Conservation (phyloP, 2,888 invertebrate species). For the Drosophila colorata region DNA sequence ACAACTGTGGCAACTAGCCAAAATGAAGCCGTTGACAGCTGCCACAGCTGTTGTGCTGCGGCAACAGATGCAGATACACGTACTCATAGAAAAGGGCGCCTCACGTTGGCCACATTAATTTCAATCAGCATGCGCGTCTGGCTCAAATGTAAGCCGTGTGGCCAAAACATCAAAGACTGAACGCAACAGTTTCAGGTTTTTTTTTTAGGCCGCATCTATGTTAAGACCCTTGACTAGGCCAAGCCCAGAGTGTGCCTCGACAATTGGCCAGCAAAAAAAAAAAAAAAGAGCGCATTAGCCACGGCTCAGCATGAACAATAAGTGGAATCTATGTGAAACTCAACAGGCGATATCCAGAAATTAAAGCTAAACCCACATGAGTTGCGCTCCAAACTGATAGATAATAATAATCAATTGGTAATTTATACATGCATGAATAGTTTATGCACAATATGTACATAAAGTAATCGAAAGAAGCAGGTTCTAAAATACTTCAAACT, state of each 20-base stretch:
- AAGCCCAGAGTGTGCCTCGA: conserved; percentile 8
- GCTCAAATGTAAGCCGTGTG: conserved; percentile 31
- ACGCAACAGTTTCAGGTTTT: no score
- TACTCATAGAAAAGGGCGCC: conserved; percentile 26
- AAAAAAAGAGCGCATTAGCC: conserved; percentile 12
- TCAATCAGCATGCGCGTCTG: conserved; percentile 59
- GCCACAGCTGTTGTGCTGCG: conserved; percentile 31
- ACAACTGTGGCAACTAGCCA: conserved; percentile 50
- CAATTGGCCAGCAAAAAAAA: conserved; percentile 34
- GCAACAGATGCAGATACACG: conserved; percentile 25
- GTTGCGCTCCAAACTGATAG: conserved; percentile 2
- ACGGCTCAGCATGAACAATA: conserved; percentile 21
- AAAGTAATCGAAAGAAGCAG: background rate
- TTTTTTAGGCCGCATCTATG: background rate
- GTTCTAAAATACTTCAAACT: no score
- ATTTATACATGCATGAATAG: background rate
- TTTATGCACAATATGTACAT: background rate
- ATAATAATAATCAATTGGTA: conserved; percentile 13
- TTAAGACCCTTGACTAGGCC: conserved; percentile 33
- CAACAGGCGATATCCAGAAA: conserved; percentile 15
- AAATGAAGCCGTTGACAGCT: conserved; percentile 71
- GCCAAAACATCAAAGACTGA: conserved; percentile 43
- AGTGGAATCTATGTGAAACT: conserved; percentile 1
- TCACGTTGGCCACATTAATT: conserved; percentile 73
- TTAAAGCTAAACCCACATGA: conserved; percentile 8